phyloP scores from a whole-genome alignment of 2,113 vertebrate genomes.

The Platycercus adscitus region DNA sequence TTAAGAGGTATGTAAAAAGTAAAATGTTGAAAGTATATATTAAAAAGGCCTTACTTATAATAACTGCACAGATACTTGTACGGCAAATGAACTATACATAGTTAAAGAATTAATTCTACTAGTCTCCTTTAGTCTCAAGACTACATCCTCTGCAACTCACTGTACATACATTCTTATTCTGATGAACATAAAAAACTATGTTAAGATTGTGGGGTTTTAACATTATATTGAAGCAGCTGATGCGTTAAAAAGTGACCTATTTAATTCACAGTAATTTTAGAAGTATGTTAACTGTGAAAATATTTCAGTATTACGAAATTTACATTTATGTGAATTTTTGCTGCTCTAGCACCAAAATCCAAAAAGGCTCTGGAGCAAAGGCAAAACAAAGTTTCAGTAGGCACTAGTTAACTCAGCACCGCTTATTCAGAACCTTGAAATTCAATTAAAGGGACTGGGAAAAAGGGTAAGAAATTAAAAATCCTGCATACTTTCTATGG shows the following conservation, averaged over 20 bases:
- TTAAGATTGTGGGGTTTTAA: fast-evolving
- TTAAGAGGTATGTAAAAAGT: not conserved
- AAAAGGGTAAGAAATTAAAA: not conserved
- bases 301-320: not conserved
- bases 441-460: not conserved
- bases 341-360: not conserved
- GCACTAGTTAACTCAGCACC: not conserved
- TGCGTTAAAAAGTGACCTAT: not conserved
- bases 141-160: not conserved
- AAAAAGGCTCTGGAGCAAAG: not conserved
- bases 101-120: not conserved
- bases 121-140: not conserved
- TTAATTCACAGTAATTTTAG: not conserved
- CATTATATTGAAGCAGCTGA: not conserved
- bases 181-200: not conserved
- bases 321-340: not conserved
- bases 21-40: not conserved
- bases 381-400: not conserved
- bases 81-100: not conserved
- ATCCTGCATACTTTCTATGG: not conserved
- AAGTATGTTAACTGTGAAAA: not conserved
- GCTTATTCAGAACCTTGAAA: not conserved
- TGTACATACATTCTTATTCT: fast-evolving
- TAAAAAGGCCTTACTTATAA: not conserved
- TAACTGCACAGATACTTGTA: not conserved